A percentile compares a stretch with the other conserved stretches of the same genome.
phyloP scores from a whole-genome alignment of 2,888 invertebrate genomes.

The Bombyx huttoni region DNA sequence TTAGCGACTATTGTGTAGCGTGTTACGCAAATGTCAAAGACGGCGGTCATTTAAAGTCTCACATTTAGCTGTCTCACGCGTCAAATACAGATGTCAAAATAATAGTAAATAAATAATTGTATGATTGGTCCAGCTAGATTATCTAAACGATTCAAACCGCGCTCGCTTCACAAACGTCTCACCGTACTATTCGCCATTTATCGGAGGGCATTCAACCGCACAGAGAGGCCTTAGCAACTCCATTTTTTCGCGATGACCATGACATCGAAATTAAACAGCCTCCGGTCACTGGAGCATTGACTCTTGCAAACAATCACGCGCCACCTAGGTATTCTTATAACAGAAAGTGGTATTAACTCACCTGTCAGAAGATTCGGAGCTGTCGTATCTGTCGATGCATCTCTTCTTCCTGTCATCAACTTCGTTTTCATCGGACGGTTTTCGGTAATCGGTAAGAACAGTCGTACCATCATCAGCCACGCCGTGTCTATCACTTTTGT shows the following conservation, averaged over 20 bases:
- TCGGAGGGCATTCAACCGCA: conserved; percentile 60
- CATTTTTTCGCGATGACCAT: conserved; percentile 58
- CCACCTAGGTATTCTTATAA: conserved; percentile 17
- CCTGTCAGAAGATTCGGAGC: conserved; percentile 96
- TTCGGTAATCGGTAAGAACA: conserved; percentile 48
- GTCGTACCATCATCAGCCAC: conserved; percentile 52
- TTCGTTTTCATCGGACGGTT: conserved; percentile 40
- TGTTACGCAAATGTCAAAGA: conserved; percentile 7
- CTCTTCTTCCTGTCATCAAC: conserved; percentile 83
- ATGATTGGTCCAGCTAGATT: conserved; percentile 28
- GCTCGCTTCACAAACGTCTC: conserved; percentile 28
- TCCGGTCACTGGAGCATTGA: conserved; percentile 70
- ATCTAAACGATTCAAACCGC: conserved; percentile 29
- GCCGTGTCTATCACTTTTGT: conserved; percentile 67
- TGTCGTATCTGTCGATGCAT: conserved; percentile 93
- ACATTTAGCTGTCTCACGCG: conserved; percentile 7
- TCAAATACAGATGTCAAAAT: background rate
- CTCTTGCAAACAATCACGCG: conserved; percentile 40
- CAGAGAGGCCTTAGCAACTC: conserved; percentile 38
- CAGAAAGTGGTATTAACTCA: conserved; percentile 53
- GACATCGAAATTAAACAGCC: conserved; percentile 66
- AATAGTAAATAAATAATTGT: conserved; percentile 16
- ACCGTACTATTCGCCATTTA: conserved; percentile 23
- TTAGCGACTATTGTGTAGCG: background rate
- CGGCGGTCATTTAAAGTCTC: conserved; percentile 1